Conservation (phyloP, 2,888 invertebrate genomes). For the Hipparchia sbordonii region DNA sequence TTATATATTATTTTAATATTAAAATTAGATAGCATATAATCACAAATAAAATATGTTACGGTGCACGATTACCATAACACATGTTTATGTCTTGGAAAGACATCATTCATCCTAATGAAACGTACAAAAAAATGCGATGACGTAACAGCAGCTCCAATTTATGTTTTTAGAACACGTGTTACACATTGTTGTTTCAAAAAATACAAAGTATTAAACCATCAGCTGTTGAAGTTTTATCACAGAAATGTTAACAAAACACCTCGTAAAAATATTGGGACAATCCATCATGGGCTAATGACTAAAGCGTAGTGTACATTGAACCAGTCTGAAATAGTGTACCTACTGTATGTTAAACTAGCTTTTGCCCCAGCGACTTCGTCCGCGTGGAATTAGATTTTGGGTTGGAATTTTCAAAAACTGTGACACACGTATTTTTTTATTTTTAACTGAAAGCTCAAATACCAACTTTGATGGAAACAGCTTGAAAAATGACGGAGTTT, state of each 20-base stretch:
- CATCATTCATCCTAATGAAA: slow-evolving; percentile 36
- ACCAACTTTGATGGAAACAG: too few relatives aligned
- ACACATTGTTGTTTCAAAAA: slow-evolving; percentile 61
- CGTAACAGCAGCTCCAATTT: slow-evolving; percentile 52
- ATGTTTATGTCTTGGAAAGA: slow-evolving; percentile 33
- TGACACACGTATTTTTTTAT: too few relatives aligned
- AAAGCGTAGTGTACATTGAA: not conserved
- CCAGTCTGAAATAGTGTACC: not conserved
- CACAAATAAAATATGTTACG: slow-evolving; percentile 20
- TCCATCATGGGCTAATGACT: slow-evolving; percentile 1
- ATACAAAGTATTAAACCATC: slow-evolving; percentile 44
- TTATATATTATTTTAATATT: slow-evolving; percentile 28
- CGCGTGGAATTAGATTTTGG: too few relatives aligned
- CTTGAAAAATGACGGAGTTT: too few relatives aligned
- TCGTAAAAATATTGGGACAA: slow-evolving; percentile 47
- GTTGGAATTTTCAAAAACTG: too few relatives aligned
- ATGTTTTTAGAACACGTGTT: slow-evolving; percentile 55
- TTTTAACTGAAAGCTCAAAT: too few relatives aligned
- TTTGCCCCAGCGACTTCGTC: too few relatives aligned
- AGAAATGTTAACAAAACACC: slow-evolving; percentile 64
- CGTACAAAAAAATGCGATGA: slow-evolving; percentile 46
- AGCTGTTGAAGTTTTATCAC: slow-evolving; percentile 69
- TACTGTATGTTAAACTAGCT: too few relatives aligned
- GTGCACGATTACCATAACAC: slow-evolving; percentile 37
- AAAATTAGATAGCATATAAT: slow-evolving; percentile 27